phyloP scores from a whole-genome alignment of 1,140 invertebrate species.

The Eriocheir sinensis region DNA sequence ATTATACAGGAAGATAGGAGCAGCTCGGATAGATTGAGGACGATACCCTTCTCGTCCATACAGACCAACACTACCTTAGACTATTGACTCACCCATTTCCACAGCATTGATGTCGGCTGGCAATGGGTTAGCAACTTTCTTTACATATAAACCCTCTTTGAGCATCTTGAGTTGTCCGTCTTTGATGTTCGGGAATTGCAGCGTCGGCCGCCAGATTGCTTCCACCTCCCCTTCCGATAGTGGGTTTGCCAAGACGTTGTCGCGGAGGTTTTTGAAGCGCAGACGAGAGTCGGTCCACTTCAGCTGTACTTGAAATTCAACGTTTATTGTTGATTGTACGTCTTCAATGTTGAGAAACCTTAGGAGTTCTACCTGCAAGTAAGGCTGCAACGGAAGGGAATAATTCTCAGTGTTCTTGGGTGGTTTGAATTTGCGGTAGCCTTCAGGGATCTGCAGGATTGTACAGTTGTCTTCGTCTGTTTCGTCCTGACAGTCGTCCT shows the following conservation, averaged over 20 bases:
- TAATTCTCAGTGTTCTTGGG: conserved; percentile 44
- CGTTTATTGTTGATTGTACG: conserved; percentile 49
- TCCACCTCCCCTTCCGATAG: conserved; percentile 20
- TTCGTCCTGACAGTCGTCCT: conserved; percentile 58
- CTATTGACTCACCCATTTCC: no score
- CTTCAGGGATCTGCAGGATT: conserved; percentile 48
- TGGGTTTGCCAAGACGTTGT: conserved; percentile 52
- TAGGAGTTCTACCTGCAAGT: conserved; percentile 31
- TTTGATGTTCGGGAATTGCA: conserved; percentile 62
- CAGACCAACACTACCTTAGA: no score
- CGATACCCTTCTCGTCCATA: no score
- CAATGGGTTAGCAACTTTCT: no score
- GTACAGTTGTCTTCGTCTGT: conserved; percentile 71
- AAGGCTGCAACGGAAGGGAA: conserved; percentile 25
- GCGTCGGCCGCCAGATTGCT: conserved; percentile 25
- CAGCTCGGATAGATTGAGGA: no score
- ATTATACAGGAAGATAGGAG: no score
- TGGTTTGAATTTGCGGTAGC: conserved; percentile 66
- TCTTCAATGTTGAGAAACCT: conserved; percentile 66
- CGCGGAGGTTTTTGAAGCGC: conserved; percentile 48
- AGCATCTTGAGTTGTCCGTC: conserved; percentile 51
- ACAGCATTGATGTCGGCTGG: no score
- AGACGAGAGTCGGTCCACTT: conserved; percentile 57
- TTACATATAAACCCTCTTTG: no score
- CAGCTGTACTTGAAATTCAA: conserved; percentile 51